Conservation (phyloP, 2,888 invertebrate species). For the Clitarchus hookeri region DNA sequence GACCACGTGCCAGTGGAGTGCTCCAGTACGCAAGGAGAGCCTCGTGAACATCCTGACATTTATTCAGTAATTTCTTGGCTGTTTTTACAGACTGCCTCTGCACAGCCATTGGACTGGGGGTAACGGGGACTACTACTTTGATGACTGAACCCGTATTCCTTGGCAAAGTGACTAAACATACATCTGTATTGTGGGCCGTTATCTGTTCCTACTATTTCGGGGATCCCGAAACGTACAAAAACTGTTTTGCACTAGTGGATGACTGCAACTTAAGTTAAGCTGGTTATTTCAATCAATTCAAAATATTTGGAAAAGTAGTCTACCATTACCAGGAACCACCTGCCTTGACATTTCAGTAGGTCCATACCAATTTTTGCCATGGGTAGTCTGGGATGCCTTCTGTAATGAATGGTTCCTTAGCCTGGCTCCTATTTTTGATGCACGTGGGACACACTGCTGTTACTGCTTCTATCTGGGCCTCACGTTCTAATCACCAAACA, state of each 20-base stretch:
- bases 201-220: neutral
- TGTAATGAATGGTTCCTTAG: neutral
- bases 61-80: neutral
- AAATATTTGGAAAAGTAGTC: neutral
- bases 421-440: neutral
- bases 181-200: neutral
- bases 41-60: neutral
- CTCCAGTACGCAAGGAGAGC: neutral
- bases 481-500: neutral
- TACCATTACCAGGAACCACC: neutral
- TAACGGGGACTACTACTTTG: neutral
- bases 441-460: neutral
- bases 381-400: constrained; percentile 8
- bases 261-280: neutral
- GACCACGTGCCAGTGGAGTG: neutral
- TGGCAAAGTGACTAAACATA: neutral
- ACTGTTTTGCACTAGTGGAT: neutral
- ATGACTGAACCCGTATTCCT: neutral
- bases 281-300: neutral
- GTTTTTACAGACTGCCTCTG: constrained; percentile 14
- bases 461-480: neutral
- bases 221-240: neutral
- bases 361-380: neutral
- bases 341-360: neutral
- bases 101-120: neutral